Evolutionary conservation across 2,888 invertebrate genomes (phyloP).

Genomic region (Lathronympha strigana): DNA sequence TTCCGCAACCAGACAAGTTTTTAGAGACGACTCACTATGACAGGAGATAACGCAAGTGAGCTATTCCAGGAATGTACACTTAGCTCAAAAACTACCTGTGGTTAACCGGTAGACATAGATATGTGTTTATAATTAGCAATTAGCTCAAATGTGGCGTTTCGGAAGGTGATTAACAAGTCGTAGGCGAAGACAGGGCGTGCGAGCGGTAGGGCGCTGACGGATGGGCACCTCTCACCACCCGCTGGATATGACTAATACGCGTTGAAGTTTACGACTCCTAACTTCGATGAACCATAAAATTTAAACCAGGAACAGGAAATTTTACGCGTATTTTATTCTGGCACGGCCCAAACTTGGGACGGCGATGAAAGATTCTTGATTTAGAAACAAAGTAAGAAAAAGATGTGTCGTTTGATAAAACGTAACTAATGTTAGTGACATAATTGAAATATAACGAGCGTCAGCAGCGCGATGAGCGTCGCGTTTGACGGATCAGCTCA

Average conservation of each 20-base stretch:
- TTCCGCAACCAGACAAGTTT: slow-evolving; percentile 51
- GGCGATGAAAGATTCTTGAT: slow-evolving; percentile 18
- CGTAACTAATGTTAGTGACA: slow-evolving; percentile 44
- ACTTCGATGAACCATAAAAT: slow-evolving; percentile 68
- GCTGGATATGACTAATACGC: slow-evolving; percentile 61
- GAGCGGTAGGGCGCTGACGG: slow-evolving; percentile 62
- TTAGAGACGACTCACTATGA: slow-evolving; percentile 43
- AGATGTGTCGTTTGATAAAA: slow-evolving; percentile 34
- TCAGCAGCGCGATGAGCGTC: slow-evolving; percentile 49
- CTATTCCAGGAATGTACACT: slow-evolving; percentile 1
- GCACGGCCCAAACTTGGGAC: slow-evolving; percentile 36
- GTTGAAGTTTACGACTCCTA: slow-evolving; percentile 60
- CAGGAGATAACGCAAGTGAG: slow-evolving; percentile 4
- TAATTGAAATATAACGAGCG: slow-evolving; percentile 49
- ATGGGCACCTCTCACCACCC: slow-evolving; percentile 54
- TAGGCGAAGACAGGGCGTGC: slow-evolving; percentile 64
- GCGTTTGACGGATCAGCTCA: slow-evolving; percentile 57
- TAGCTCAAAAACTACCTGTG: background rate
- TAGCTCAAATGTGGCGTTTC: slow-evolving; percentile 50
- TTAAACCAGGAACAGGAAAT: slow-evolving; percentile 56
- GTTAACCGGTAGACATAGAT: background rate
- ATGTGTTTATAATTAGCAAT: slow-evolving; percentile 48
- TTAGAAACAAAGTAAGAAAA: slow-evolving; percentile 37
- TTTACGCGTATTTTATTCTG: slow-evolving; percentile 50
- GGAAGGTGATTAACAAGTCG: slow-evolving; percentile 69